A percentile compares a stretch with the other conserved stretches of the same genome.
These are phyloP conservation scores for Gorsachius magnificus DNA, from an alignment of 2,797 vertebrate genomes.

Conservation along the genomic window DNA sequence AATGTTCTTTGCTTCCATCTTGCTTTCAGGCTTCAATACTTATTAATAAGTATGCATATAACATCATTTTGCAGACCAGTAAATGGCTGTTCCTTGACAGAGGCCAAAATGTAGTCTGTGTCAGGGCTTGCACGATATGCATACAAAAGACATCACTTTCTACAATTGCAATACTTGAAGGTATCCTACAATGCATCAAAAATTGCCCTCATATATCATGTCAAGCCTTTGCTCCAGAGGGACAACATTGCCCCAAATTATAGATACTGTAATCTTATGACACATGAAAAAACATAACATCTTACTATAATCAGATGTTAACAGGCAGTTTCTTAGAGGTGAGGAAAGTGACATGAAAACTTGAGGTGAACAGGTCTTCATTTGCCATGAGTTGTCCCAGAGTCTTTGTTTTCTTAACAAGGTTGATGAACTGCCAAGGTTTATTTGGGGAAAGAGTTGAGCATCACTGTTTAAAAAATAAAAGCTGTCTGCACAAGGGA, in stretches of 20 bases:
- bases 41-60: background rate
- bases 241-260: background rate
- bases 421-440: background rate
- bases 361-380: background rate
- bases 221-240: background rate
- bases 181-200: background rate
- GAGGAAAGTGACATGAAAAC: background rate
- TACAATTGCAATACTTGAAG: background rate
- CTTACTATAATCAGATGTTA: background rate
- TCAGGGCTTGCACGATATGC: background rate
- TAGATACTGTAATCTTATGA: background rate
- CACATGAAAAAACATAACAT: background rate
- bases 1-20: background rate
- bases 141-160: background rate
- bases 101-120: background rate
- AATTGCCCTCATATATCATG: background rate
- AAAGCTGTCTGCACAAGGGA: background rate
- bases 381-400: background rate
- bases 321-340: background rate
- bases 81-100: background rate
- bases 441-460: background rate
- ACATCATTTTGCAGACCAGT: background rate
- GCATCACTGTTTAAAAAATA: background rate
- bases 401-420: background rate
- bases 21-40: background rate